phyloP scores from a whole-genome alignment of 37 sponge, comb jelly and placozoan genomes.

The Hormiphora californensis region DNA sequence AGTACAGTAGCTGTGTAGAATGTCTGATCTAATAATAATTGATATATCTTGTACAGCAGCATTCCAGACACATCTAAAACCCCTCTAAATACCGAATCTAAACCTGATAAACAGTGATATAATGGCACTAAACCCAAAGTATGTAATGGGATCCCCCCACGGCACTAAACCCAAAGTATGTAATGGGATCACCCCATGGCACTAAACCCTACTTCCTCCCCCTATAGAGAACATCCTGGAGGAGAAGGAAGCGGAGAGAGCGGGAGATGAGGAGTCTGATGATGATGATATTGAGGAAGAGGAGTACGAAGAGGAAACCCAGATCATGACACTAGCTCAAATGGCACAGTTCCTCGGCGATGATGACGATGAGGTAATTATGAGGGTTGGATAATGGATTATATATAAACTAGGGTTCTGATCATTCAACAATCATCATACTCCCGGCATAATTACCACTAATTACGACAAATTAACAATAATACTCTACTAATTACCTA shows the following conservation, averaged over 20 bases:
- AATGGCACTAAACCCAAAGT: too few species aligned
- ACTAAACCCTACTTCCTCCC: too few species aligned
- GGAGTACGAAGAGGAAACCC: constrained; percentile 16
- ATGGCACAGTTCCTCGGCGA: background rate
- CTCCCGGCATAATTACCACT: background rate
- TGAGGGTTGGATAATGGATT: background rate
- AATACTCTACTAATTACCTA: background rate
- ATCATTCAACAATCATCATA: background rate
- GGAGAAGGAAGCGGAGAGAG: constrained; percentile 2
- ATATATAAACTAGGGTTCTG: background rate
- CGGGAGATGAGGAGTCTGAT: background rate
- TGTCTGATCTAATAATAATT: too few species aligned
- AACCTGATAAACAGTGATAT: too few species aligned
- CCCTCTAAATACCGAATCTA: too few species aligned
- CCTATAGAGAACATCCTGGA: constrained; percentile 2
- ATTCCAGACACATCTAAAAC: too few species aligned
- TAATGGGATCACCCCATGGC: too few species aligned
- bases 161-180: too few species aligned
- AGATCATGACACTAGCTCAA: constrained; percentile 9
- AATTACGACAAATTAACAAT: background rate
- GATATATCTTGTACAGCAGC: too few species aligned
- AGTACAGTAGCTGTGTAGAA: too few species aligned
- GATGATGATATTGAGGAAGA: background rate
- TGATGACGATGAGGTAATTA: constrained; percentile 21
- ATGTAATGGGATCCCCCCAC: too few species aligned